Conservation (phyloP, 30 jellyfish, hydroid and myxozoan genomes). For the Pseudorhiza aurosa region DNA sequence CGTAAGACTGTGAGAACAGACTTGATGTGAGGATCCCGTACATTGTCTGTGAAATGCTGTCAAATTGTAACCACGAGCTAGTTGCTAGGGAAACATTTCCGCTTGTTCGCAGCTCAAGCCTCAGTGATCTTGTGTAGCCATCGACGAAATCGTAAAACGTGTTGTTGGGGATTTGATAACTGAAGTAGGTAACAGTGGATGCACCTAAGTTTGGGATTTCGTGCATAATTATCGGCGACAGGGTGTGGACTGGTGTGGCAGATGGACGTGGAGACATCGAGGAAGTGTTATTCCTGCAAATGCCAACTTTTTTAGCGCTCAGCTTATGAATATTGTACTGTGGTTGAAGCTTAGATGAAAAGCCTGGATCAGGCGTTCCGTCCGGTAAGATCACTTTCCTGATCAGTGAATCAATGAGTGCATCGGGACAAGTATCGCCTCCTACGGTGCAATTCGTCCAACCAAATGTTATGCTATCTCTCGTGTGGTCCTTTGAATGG, state of each 20-base stretch:
- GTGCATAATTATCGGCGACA: constrained; percentile 43
- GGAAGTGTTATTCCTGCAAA: constrained; percentile 24
- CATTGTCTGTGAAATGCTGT: constrained; percentile 56
- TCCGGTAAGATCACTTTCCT: constrained; percentile 47
- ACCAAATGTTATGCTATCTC: constrained; percentile 61
- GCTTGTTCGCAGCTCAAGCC: constrained; percentile 44
- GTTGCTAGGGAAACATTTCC: constrained; percentile 38
- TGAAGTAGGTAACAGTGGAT: constrained; percentile 32
- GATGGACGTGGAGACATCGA: neutral
- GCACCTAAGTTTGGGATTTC: constrained; percentile 55
- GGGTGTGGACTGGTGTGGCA: constrained; percentile 19
- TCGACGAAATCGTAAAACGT: constrained; percentile 75
- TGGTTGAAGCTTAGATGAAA: constrained; percentile 57
- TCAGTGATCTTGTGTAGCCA: constrained; percentile 69
- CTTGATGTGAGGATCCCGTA: constrained; percentile 56
- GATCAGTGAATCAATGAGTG: constrained; percentile 40
- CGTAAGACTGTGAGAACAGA: neutral
- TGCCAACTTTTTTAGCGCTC: constrained; percentile 38
- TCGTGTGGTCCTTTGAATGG: constrained; percentile 5
- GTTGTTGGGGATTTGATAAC: constrained; percentile 60
- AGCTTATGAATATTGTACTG: constrained; percentile 64
- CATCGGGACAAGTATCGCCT: constrained; percentile 64
- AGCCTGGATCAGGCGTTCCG: constrained; percentile 61
- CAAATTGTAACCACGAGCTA: constrained; percentile 83
- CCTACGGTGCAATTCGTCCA: constrained; percentile 90